These are phyloP conservation scores for Misgurnus mizolepis DNA, from an alignment of 2,113 vertebrate species.

Conservation along the genomic window DNA sequence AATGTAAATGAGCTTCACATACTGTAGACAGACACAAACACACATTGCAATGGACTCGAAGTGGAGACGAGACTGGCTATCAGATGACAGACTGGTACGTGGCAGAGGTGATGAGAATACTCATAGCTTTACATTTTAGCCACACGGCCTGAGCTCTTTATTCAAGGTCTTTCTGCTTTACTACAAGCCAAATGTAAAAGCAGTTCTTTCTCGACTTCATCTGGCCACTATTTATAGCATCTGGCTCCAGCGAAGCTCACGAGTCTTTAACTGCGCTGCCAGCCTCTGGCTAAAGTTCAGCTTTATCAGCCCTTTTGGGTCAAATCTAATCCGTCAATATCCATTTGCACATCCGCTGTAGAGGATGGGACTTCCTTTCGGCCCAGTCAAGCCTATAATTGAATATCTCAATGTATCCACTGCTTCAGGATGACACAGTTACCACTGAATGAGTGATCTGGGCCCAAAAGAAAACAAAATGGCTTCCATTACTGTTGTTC, in stretches of 20 bases:
- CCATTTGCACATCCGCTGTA: slow-evolving; percentile 55
- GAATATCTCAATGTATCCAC: slow-evolving; percentile 10
- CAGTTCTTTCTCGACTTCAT: slow-evolving; percentile 51
- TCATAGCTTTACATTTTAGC: slow-evolving; percentile 31
- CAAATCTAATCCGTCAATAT: slow-evolving; percentile 64
- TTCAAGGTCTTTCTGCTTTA: slow-evolving; percentile 38
- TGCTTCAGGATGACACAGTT: slow-evolving; percentile 10
- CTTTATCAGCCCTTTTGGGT: slow-evolving; percentile 65
- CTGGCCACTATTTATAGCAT: slow-evolving; percentile 52
- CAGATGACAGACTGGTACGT: slow-evolving; percentile 25
- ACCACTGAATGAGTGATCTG: neutral
- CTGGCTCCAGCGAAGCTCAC: slow-evolving; percentile 28
- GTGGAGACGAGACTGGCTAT: slow-evolving; percentile 24
- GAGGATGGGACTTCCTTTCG: neutral
- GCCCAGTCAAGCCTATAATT: slow-evolving; percentile 20
- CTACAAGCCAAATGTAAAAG: slow-evolving; percentile 51
- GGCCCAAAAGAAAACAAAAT: neutral
- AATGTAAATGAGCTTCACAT: slow-evolving; percentile 18
- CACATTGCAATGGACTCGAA: neutral
- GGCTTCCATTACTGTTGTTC: slow-evolving; percentile 37
- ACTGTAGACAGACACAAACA: neutral
- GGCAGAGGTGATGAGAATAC: slow-evolving; percentile 40
- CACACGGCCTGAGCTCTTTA: slow-evolving; percentile 20
- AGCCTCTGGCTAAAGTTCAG: slow-evolving; percentile 60
- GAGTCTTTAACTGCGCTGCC: neutral